Evolutionary conservation across 2,797 vertebrate genomes (phyloP).

Genomic region (Pseudocheirus occidentalis): DNA sequence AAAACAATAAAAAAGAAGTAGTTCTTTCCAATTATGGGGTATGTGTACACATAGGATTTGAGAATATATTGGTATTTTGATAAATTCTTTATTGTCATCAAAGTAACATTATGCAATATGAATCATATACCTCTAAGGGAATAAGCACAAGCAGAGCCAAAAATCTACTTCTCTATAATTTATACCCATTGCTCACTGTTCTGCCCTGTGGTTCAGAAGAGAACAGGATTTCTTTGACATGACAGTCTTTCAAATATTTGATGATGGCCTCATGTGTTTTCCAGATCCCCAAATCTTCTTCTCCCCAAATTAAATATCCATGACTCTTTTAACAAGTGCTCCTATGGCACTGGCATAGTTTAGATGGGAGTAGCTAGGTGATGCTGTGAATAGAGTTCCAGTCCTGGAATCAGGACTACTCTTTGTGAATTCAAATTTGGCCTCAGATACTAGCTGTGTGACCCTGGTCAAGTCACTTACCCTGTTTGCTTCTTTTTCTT

Average conservation of each 20-base stretch:
- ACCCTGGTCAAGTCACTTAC: not conserved
- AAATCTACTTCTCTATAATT: no score
- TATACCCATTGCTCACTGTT: no score
- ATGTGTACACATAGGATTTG: not conserved
- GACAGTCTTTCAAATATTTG: no score
- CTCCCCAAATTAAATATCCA: no score
- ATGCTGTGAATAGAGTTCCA: not conserved
- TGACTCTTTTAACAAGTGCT: no score
- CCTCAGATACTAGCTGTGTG: not conserved
- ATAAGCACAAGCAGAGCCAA: not conserved
- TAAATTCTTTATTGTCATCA: not conserved
- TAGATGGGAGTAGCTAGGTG: no score
- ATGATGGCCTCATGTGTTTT: no score
- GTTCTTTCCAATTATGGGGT: not conserved
- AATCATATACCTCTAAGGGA: not conserved
- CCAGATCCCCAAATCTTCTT: no score
- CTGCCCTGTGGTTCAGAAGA: no score
- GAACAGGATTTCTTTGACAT: no score
- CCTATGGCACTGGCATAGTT: no score
- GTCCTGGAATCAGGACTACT: not conserved
- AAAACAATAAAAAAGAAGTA: not conserved
- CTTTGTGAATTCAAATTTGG: not conserved
- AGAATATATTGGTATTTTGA: not conserved
- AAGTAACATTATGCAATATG: not conserved
- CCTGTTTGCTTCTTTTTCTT: not conserved